Evolutionary conservation across 2,113 vertebrate genomes (phyloP).

Genomic region (Phrynocephalus versicolor): DNA sequence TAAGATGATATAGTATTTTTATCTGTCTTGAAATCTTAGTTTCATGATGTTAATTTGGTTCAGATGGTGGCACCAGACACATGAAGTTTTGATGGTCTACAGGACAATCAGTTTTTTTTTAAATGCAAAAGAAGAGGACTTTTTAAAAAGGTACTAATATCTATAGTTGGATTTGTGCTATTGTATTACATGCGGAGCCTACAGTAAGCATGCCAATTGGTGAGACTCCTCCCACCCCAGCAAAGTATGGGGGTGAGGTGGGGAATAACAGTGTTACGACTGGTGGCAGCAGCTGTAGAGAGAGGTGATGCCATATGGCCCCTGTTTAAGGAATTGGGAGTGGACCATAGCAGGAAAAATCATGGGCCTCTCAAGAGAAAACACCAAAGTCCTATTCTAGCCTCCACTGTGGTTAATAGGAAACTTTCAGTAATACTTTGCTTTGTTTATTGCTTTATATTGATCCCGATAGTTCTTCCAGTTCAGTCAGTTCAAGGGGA

Average conservation of each 20-base stretch:
- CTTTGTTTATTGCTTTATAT: background rate
- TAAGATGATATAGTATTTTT: slow-evolving; percentile 78
- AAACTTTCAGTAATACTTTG: background rate
- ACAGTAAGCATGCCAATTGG: slow-evolving; percentile 28
- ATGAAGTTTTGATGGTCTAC: slow-evolving; percentile 71
- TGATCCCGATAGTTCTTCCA: background rate
- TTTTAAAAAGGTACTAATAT: slow-evolving; percentile 58
- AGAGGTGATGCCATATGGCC: background rate
- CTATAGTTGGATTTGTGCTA: slow-evolving; percentile 33
- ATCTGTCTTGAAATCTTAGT: slow-evolving; percentile 80
- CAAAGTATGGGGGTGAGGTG: background rate
- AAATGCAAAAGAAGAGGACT: slow-evolving; percentile 66
- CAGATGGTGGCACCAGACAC: slow-evolving; percentile 74
- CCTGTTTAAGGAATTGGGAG: no score
- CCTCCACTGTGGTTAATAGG: background rate
- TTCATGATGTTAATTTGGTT: slow-evolving; percentile 75
- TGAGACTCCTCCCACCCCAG: slow-evolving; percentile 14
- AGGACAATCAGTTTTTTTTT: slow-evolving; percentile 65
- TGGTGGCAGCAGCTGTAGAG: background rate
- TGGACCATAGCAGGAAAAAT: no score
- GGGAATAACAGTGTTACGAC: background rate
- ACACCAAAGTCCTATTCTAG: background rate
- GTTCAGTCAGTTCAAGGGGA: background rate
- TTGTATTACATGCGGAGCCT: slow-evolving; percentile 19
- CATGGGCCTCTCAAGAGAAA: background rate